Base-by-base conservation (phyloP, 2,888 invertebrate species). In the Prosapia bicincta region DNA sequence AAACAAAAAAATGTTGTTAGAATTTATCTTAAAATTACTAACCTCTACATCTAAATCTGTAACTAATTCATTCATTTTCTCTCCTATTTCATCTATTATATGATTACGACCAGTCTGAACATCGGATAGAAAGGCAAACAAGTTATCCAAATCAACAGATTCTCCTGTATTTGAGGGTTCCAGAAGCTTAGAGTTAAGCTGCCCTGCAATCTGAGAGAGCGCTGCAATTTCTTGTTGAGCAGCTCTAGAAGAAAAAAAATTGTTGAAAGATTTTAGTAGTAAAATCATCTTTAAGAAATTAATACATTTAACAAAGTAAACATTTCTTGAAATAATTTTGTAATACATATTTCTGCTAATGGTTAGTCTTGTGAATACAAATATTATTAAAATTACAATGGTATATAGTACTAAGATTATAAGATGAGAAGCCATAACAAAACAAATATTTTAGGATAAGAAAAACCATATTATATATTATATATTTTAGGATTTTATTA, bases 121-220 rank as follows among this genome's bases (percentile, higher is more conserved):
- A 81, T 96, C 96, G 0, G 94, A 94, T 25, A 96, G 87, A 86
- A 96, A 96, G 76, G 95, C 95, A 86, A 96, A 96, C 81, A 96
- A 86, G 85, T 95, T 95, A 85, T 96, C 96, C 82, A 96, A 86
- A 84, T 96, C 95, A 0, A 96, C 93, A 0, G 93, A 92, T 82
- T 94, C 94, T 5, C 80, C 79, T 7, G 81, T 79, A 38, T 81
- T 82, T 15, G 81, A 80, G 10, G 75, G 76, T 26, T 83, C 83
- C 26, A 83, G 83, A 80, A 91, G 85, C 78, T 89, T 89, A 0
- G 89, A 88, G 82, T 91, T 92, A 69, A 92, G 85, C 81, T 92
- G 91, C 82, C 92, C 91, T 0, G 92, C 91, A 88, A 92, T 91
- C 81, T 92, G 90, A 1, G 91, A 89, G n/a, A 93, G 84, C 0